These are phyloP conservation scores for Trigoniulus corallinus DNA, from an alignment of 1,140 invertebrate genomes.

Conservation along the genomic window DNA sequence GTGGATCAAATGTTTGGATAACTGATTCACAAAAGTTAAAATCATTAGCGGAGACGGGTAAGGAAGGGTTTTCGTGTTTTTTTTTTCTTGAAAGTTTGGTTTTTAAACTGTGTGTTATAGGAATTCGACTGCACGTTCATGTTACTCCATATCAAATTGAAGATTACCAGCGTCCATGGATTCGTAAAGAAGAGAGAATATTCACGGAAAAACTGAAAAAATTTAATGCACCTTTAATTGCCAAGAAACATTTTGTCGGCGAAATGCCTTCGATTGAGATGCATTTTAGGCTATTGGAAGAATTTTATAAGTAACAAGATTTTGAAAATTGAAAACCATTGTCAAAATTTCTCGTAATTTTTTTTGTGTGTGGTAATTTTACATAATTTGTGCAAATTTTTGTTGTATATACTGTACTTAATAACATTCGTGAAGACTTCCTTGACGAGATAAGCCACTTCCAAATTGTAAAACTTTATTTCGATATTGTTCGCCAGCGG, in stretches of 20 bases:
- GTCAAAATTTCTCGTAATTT: no score
- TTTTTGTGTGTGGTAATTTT: no score
- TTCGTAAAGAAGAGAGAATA: slow-evolving; percentile 54
- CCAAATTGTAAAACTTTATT: no score
- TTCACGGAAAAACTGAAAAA: slow-evolving; percentile 48
- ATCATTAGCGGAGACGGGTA: slow-evolving; percentile 45
- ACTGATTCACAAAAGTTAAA: slow-evolving; percentile 49
- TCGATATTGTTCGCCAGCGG: no score
- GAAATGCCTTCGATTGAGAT: slow-evolving; percentile 38
- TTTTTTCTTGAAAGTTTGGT: no score
- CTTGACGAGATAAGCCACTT: no score
- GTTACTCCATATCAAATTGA: slow-evolving; percentile 65
- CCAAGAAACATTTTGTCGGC: slow-evolving; percentile 46
- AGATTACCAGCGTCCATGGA: slow-evolving; percentile 57
- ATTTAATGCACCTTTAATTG: slow-evolving; percentile 39
- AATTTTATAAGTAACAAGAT: no score
- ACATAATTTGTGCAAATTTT: no score
- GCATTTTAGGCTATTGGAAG: slow-evolving; percentile 49
- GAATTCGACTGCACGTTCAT: slow-evolving; percentile 36
- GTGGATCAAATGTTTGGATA: slow-evolving; percentile 67
- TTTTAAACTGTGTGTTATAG: neutral
- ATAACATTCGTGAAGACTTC: no score
- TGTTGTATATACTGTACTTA: no score
- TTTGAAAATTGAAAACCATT: no score
- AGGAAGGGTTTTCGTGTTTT: no score